Evolutionary conservation across 2,797 vertebrate species (phyloP).

Genomic region (Cryptoprocta ferox): DNA sequence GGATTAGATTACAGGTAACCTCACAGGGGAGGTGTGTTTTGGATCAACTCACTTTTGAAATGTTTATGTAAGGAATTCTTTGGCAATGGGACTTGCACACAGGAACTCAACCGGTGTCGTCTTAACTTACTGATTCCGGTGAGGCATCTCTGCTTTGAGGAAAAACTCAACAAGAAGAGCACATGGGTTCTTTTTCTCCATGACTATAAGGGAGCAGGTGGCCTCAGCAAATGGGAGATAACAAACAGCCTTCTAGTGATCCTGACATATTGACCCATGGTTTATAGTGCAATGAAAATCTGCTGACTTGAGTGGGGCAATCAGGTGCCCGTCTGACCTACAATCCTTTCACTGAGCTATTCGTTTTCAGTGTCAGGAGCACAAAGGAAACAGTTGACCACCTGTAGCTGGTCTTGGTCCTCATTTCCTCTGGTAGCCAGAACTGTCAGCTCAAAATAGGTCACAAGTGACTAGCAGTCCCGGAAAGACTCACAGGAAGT

Average conservation of each 20-base stretch:
- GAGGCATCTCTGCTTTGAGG: not conserved
- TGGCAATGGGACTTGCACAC: not conserved
- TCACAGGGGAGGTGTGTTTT: not conserved
- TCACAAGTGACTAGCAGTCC: conserved; percentile 50
- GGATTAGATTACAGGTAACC: conserved; percentile 42
- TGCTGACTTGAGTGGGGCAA: not conserved
- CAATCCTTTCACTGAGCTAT: not conserved
- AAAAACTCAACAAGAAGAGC: not conserved
- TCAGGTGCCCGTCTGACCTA: not conserved
- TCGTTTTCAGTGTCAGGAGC: not conserved
- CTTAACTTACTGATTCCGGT: not conserved
- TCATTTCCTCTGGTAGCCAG: not conserved
- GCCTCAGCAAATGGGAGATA: conserved; percentile 30
- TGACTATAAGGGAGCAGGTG: not conserved
- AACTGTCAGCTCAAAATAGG: conserved; percentile 62
- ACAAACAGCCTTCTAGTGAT: not conserved
- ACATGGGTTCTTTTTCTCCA: not conserved
- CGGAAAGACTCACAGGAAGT: conserved; percentile 65
- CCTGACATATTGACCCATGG: not conserved
- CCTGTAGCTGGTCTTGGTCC: not conserved
- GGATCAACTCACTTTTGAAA: conserved; percentile 53
- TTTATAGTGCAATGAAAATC: not conserved
- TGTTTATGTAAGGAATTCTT: conserved; percentile 48
- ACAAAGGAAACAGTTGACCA: not conserved
- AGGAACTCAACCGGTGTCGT: not conserved